These are phyloP conservation scores for Bombus breviceps DNA, from an alignment of 1,140 invertebrate species.

Conservation along the genomic window DNA sequence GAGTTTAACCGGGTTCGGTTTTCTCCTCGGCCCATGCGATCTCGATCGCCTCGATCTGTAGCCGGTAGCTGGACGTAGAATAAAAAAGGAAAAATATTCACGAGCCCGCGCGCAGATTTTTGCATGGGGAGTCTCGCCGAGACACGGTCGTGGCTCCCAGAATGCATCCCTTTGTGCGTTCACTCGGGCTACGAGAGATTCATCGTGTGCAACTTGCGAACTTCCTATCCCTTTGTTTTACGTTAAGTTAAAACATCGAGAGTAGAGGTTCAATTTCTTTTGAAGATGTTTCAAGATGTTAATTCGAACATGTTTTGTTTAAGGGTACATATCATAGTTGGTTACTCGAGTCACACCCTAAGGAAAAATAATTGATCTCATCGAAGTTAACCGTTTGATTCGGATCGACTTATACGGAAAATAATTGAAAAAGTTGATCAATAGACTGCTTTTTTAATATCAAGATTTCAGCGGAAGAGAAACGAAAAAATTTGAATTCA, in stretches of 20 bases:
- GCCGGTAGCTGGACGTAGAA: conserved; percentile 11
- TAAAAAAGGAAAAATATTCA: conserved; percentile 45
- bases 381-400: too few species aligned
- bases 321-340: too few species aligned
- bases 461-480: too few species aligned
- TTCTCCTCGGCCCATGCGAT: conserved; percentile 64
- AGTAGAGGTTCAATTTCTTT: not conserved
- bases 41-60: conserved; percentile 64
- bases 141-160: not conserved
- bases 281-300: too few species aligned
- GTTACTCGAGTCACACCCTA: too few species aligned
- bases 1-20: conserved; percentile 68
- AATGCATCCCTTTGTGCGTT: conserved; percentile 15
- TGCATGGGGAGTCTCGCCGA: conserved; percentile 35
- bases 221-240: not conserved
- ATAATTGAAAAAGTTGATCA: too few species aligned
- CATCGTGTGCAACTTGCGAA: not conserved
- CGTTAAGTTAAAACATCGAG: not conserved
- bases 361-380: too few species aligned
- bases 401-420: too few species aligned
- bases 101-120: conserved; percentile 51
- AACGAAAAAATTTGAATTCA: too few species aligned
- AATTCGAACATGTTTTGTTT: too few species aligned
- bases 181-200: not conserved
- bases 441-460: too few species aligned